Evolutionary conservation across 2,113 vertebrate species (phyloP), one percentile per base, ranked within the genome.

Genomic region (Uria lomvia): DNA sequence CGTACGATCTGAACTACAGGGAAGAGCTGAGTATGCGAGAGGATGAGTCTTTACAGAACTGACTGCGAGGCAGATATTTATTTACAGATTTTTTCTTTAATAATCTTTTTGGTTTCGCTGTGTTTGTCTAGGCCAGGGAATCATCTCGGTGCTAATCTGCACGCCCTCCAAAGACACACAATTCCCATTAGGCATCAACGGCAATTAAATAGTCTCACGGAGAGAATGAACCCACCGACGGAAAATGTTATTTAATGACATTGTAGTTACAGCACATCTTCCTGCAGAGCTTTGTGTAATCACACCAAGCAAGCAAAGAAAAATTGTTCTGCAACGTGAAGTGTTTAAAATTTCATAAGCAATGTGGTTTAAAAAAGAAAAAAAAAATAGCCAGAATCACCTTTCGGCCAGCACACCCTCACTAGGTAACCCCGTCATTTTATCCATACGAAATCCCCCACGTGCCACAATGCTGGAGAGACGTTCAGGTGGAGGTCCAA

Each of bases 201-300:
- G 55, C 74, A 91, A 94, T 81, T 91, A 85, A 86, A 84, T 49
- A 89, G 63, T 66, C 83, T 73, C 38, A n/a, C 4, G 73, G 45
- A 85, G 49, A 79, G 70, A 82, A 76, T 30, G 85, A 72, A 75
- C 30, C n/a, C 86, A 72, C 80, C 76, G 42, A 68, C 1, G 21
- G 68, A 80, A 94, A 78, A 78, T 11, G 86, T 67, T 93, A n/a
- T 89, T 92, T 96, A 94, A 73, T 50, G 62, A 78, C 80, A 82
- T 13, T 87, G 92, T 85, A 78, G 91, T 59, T 72, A 81, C 43
- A 93, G 80, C 80, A 82, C 84, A 91, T 94, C 89, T 47, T 96
- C 76, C 92, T 82, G 83, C 88, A 89, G 91, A 91, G 73, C 60
- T 87, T 15, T 87, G 73, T 84, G 70, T 66, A 95, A 96, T 93